phyloP scores from a whole-genome alignment of 2,888 invertebrate genomes.

The Polydrusus cervinus region DNA sequence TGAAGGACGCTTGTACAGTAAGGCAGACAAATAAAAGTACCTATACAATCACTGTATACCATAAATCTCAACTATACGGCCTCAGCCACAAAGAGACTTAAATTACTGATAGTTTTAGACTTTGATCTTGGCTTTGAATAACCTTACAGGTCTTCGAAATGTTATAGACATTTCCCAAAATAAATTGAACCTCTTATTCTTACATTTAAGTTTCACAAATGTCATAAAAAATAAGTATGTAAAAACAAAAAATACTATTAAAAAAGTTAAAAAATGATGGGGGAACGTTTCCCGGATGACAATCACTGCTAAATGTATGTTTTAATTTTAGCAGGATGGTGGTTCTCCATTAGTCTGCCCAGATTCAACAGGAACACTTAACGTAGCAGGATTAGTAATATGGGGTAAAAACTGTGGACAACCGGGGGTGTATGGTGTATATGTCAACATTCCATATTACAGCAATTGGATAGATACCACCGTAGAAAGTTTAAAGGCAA shows the following conservation, averaged over 20 bases:
- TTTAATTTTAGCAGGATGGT: conserved; percentile 79
- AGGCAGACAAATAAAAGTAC: conserved; percentile 48
- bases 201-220: too few species aligned
- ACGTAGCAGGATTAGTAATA: conserved; percentile 80
- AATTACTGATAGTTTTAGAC: too few species aligned
- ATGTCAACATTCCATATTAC: conserved; percentile 82
- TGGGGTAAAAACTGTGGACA: conserved; percentile 85
- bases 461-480: conserved; percentile 57
- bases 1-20: conserved; percentile 67
- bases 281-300: not conserved
- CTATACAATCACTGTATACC: too few species aligned
- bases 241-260: too few species aligned
- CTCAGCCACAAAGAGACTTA: too few species aligned
- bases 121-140: too few species aligned
- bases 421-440: conserved; percentile 83
- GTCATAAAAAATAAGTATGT: too few species aligned
- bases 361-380: conserved; percentile 71
- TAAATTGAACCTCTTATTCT: too few species aligned
- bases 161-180: too few species aligned
- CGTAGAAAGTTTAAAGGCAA: conserved; percentile 34
- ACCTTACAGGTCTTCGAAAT: too few species aligned
- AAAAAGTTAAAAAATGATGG: too few species aligned
- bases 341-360: conserved; percentile 81
- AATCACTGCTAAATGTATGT: not conserved
- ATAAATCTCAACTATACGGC: too few species aligned